These are phyloP conservation scores for Phrynosoma blainvillii DNA, from an alignment of 2,113 vertebrate genomes.

Conservation along the genomic window DNA sequence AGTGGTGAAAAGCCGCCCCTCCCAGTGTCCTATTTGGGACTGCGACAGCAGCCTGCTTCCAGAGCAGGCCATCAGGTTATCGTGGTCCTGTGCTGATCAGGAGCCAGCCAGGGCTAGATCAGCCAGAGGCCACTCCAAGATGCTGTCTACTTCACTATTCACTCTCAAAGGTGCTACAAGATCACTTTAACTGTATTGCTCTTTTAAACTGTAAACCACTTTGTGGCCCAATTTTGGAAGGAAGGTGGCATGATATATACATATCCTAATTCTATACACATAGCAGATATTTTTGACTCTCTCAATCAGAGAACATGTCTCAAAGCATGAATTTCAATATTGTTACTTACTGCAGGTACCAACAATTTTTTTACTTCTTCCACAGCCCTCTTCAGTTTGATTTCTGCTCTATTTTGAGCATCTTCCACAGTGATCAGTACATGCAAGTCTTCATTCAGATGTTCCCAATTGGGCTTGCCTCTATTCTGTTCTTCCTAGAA, in stretches of 20 bases:
- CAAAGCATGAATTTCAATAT: conserved; percentile 26
- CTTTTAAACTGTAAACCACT: no score
- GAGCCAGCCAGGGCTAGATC: no score
- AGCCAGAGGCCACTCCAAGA: no score
- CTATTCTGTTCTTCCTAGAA: conserved; percentile 94
- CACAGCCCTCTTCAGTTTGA: conserved; percentile 94
- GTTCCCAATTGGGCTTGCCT: conserved; percentile 98
- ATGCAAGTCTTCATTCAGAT: conserved; percentile 96
- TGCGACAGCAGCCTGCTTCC: no score
- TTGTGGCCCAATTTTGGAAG: not conserved
- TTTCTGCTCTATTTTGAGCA: conserved; percentile 95
- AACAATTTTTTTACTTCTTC: conserved; percentile 95
- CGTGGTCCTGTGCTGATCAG: no score
- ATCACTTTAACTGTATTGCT: no score
- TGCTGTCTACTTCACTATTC: no score
- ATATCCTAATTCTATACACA: not conserved
- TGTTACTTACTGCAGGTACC: conserved; percentile 91
- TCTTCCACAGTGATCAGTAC: conserved; percentile 97
- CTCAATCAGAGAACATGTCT: not conserved
- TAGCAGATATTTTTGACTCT: not conserved
- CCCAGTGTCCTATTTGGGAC: no score
- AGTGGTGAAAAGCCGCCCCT: no score
- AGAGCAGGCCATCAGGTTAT: no score
- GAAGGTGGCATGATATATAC: not conserved
- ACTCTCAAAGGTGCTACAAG: no score